Percentiles rank a stretch among this genome's conserved stretches.
These are phyloP conservation scores for Xyliphius kryptos DNA, from an alignment of 2,113 vertebrate species.

Conservation along the genomic window DNA sequence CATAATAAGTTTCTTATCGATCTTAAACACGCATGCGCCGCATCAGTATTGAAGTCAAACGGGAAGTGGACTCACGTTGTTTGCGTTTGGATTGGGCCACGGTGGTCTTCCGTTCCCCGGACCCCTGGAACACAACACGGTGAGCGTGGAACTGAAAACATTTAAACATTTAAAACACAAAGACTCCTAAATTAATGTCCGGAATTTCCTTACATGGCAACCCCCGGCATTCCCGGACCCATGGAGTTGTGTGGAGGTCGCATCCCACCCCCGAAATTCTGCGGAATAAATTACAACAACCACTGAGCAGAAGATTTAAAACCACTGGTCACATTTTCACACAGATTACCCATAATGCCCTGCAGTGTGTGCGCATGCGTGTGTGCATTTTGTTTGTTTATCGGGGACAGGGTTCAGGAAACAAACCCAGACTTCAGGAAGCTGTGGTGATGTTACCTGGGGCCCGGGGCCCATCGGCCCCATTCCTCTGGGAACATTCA, in stretches of 20 bases:
- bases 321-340: no score
- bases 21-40: no score
- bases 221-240: constrained; percentile 95
- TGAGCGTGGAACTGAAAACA: not conserved
- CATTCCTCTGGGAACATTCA: constrained; percentile 96
- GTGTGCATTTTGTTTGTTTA: no score
- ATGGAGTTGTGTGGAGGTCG: constrained; percentile 97
- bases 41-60: not conserved
- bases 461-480: constrained; percentile 95
- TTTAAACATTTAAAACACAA: not conserved
- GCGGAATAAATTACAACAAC: constrained; percentile 59
- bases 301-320: no score
- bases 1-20: no score
- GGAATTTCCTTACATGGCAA: constrained; percentile 86
- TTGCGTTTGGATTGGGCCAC: constrained; percentile 97
- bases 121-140: constrained; percentile 71
- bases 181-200: not conserved
- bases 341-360: no score
- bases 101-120: constrained; percentile 85
- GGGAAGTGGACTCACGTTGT: constrained; percentile 86
- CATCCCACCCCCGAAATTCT: constrained; percentile 97
- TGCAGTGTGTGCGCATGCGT: no score
- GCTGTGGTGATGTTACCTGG: no score
- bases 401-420: no score
- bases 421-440: no score